A percentile compares a stretch with the other conserved stretches of the same genome.
Conservation (phyloP, 2,888 invertebrate species). For the Tholera decimalis region DNA sequence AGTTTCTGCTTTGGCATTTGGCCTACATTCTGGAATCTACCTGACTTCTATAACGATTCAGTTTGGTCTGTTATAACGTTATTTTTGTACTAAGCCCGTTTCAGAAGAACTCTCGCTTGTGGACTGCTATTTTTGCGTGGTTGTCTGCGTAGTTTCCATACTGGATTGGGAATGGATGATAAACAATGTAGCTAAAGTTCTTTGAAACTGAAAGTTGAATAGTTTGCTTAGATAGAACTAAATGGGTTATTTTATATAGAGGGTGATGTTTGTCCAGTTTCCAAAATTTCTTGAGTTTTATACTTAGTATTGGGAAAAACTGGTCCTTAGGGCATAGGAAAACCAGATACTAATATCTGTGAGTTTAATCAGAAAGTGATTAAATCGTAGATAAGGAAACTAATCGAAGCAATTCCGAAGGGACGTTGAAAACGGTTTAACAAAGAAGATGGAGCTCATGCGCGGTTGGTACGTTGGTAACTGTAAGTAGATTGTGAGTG, state of each 20-base stretch:
- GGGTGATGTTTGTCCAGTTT: neutral
- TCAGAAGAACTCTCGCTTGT: constrained; percentile 1
- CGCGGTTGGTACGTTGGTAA: constrained; percentile 13
- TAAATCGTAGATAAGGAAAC: constrained; percentile 31
- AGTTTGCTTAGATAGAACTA: neutral
- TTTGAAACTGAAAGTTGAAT: constrained; percentile 1
- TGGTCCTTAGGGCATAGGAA: neutral
- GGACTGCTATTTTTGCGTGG: constrained; percentile 32
- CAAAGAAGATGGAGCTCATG: constrained; percentile 23
- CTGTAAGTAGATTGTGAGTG: constrained; percentile 8
- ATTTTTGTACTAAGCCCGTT: constrained; percentile 16
- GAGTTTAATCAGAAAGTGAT: constrained; percentile 19
- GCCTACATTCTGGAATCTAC: constrained; percentile 13
- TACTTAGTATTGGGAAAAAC: neutral
- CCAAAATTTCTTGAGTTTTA: neutral
- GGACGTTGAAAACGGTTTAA: constrained; percentile 28
- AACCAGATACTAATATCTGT: constrained; percentile 1
- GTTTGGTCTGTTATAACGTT: constrained; percentile 4
- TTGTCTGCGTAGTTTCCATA: constrained; percentile 15
- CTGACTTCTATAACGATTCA: neutral
- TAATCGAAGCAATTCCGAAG: constrained; percentile 42
- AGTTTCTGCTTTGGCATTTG: constrained; percentile 25
- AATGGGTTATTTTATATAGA: neutral
- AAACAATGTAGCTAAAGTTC: constrained; percentile 21
- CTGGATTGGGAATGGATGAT: constrained; percentile 17